phyloP scores from a whole-genome alignment of 2,113 vertebrate species.

The Dissostichus mawsoni region DNA sequence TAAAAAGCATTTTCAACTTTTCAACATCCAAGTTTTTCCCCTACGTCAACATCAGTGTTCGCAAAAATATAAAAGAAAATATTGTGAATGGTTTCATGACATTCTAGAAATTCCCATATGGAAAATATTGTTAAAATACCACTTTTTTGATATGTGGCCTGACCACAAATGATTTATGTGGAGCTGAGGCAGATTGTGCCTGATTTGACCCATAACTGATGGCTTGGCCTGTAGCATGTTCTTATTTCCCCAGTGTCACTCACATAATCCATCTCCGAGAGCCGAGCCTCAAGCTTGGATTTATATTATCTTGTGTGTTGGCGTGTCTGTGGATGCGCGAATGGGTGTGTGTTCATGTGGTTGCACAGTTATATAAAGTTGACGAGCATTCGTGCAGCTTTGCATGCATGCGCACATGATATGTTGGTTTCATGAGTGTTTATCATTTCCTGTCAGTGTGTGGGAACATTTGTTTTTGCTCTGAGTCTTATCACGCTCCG shows the following conservation, averaged over 20 bases:
- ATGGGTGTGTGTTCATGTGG: slow-evolving; percentile 17
- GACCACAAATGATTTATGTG: slow-evolving; percentile 75
- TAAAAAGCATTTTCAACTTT: not conserved
- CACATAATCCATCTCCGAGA: slow-evolving; percentile 79
- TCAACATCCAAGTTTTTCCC: not conserved
- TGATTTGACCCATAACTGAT: slow-evolving; percentile 85
- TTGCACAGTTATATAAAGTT: slow-evolving; percentile 19
- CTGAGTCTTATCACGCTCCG: slow-evolving; percentile 36
- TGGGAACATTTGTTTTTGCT: slow-evolving; percentile 43
- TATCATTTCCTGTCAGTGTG: slow-evolving; percentile 11
- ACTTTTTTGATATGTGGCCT: slow-evolving; percentile 52
- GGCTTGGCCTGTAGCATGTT: slow-evolving; percentile 77
- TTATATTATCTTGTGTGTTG: slow-evolving; percentile 53
- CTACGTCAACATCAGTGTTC: not conserved
- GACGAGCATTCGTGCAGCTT: slow-evolving; percentile 14
- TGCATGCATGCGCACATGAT: not conserved
- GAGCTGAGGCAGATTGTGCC: slow-evolving; percentile 68
- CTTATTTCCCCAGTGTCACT: slow-evolving; percentile 86
- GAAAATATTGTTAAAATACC: slow-evolving; percentile 32
- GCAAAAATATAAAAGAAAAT: slow-evolving; percentile 4
- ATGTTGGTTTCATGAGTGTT: not conserved
- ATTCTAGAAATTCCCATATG: slow-evolving; percentile 17
- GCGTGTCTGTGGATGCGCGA: slow-evolving; percentile 43
- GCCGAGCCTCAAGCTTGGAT: slow-evolving; percentile 54
- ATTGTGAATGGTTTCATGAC: not conserved